Conservation (phyloP, 2,797 vertebrate species). For the Acanthurus tractus region DNA sequence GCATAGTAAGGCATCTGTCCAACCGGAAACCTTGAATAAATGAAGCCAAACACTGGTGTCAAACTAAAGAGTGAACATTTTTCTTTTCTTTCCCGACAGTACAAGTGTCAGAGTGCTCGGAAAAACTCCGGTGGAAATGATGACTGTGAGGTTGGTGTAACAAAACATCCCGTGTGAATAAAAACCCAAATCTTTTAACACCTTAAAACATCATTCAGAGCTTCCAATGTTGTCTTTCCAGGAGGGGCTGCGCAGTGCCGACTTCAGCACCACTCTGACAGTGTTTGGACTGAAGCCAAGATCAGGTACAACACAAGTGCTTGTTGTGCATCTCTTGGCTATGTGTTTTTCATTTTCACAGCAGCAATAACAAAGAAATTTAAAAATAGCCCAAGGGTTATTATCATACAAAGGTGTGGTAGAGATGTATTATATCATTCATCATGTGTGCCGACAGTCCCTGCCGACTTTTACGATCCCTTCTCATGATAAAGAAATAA, state of each 20-base stretch:
- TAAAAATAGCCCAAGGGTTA: rapidly evolving
- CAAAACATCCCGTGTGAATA: not conserved
- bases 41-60: rapidly evolving
- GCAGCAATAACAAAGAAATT: too few species aligned
- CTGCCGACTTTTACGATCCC: not conserved
- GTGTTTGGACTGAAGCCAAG: constrained; percentile 97
- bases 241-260: constrained; percentile 90
- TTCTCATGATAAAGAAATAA: not conserved
- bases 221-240: constrained; percentile 62
- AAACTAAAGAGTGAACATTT: not conserved
- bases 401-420: not conserved
- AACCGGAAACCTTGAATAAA: not conserved
- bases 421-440: not conserved
- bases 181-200: not conserved
- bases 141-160: constrained; percentile 90
- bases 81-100: constrained; percentile 78
- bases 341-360: not conserved
- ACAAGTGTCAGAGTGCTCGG: constrained; percentile 91
- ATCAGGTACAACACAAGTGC: constrained; percentile 87
- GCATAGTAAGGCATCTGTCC: not conserved
- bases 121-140: constrained; percentile 92
- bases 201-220: not conserved
- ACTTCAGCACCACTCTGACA: constrained; percentile 84
- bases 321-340: not conserved
- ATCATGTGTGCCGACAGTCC: not conserved